Percentiles rank a stretch among this genome's conserved stretches.
Evolutionary conservation across 2,888 invertebrate genomes (phyloP).

Genomic region (Idaea aversata): DNA sequence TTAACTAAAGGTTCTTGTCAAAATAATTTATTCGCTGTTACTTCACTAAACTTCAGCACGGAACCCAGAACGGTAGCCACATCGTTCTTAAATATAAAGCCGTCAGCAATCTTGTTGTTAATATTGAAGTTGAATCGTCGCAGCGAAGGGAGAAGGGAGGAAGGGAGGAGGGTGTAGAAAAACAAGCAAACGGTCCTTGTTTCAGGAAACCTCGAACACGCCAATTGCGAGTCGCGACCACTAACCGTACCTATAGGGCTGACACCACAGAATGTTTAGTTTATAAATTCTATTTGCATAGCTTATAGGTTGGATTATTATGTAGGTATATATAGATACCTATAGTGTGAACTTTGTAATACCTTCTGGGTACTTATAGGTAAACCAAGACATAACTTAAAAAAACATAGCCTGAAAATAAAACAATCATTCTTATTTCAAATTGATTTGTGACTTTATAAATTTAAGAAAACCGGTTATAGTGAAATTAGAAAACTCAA

Average conservation of each 20-base stretch:
- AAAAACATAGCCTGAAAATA: no score
- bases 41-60: neutral
- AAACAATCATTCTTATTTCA: no score
- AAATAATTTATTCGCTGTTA: neutral
- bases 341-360: no score
- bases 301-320: no score
- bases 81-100: neutral
- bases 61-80: neutral
- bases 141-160: neutral
- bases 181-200: neutral
- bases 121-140: constrained; percentile 1
- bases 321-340: no score
- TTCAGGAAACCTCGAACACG: neutral
- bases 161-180: neutral
- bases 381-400: no score
- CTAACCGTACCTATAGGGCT: neutral
- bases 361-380: no score
- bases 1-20: no score
- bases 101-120: constrained; percentile 1
- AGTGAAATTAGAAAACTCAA: no score
- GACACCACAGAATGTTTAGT: neutral
- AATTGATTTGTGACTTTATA: no score
- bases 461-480: no score
- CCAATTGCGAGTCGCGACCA: constrained; percentile 1
- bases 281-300: neutral